Evolutionary conservation across 2,888 invertebrate genomes (phyloP).

Genomic region (Cosmia trapezina): DNA sequence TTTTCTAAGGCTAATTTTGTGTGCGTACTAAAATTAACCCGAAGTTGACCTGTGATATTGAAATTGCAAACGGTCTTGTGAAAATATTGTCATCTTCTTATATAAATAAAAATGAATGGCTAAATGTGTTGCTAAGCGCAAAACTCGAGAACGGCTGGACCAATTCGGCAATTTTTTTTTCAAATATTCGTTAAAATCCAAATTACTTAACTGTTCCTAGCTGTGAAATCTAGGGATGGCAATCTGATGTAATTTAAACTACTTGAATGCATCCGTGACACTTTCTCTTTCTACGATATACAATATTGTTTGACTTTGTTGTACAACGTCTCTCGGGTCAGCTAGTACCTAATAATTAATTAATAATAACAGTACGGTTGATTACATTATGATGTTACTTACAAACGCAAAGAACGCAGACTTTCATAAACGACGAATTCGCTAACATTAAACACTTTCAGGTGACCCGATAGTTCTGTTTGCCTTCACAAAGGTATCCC

Average conservation of each 20-base stretch:
- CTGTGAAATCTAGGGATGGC: too few relatives aligned
- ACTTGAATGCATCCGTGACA: too few relatives aligned
- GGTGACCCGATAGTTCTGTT: slow-evolving; percentile 26
- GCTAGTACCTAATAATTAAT: not conserved
- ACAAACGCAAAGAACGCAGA: not conserved
- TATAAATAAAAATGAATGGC: too few relatives aligned
- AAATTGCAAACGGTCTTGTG: not conserved
- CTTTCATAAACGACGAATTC: slow-evolving; percentile 8
- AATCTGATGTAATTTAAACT: too few relatives aligned
- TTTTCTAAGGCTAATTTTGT: not conserved
- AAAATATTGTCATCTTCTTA: not conserved
- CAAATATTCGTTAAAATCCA: too few relatives aligned
- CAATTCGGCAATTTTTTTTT: too few relatives aligned
- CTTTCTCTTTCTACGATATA: too few relatives aligned
- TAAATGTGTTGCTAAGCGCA: too few relatives aligned
- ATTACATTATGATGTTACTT: not conserved
- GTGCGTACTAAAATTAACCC: not conserved
- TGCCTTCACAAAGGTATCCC: slow-evolving; percentile 22
- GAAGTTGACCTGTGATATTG: not conserved
- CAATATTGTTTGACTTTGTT: too few relatives aligned
- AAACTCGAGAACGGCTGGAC: too few relatives aligned
- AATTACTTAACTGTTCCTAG: too few relatives aligned
- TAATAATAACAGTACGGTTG: not conserved
- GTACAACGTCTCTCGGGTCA: too few relatives aligned
- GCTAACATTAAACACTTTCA: slow-evolving; percentile 9